A percentile compares a stretch with the other conserved stretches of the same genome.
Evolutionary conservation across 2,797 vertebrate genomes (phyloP).

Genomic region (Eleutherodactylus coqui): DNA sequence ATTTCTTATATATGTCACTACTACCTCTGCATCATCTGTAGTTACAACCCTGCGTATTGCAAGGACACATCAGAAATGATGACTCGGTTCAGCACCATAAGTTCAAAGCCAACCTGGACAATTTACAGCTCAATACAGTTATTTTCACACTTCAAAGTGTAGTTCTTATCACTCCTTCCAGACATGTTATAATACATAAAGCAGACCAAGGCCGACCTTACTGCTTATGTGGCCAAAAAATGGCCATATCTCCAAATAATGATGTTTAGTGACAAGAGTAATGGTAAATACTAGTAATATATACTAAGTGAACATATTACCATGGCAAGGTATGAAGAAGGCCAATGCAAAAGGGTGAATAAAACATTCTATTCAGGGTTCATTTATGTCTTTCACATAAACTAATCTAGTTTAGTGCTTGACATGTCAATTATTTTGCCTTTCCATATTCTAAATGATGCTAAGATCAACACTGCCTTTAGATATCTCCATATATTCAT

Average conservation of each 20-base stretch:
- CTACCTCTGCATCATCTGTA: no score
- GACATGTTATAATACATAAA: background rate
- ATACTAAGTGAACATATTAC: background rate
- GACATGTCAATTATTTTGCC: constrained; percentile 26
- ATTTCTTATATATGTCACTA: no score
- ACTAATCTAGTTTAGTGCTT: background rate
- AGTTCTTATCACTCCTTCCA: background rate
- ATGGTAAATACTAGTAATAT: background rate
- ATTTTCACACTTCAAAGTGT: background rate
- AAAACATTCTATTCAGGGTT: background rate
- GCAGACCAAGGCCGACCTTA: background rate
- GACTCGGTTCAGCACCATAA: no score
- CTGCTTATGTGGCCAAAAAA: background rate
- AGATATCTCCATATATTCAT: constrained; percentile 1
- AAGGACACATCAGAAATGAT: no score
- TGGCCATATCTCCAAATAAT: background rate
- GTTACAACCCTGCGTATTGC: no score
- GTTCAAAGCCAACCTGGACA: background rate
- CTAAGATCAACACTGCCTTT: background rate
- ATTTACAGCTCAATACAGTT: background rate
- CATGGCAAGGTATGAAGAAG: background rate
- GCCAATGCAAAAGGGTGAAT: background rate
- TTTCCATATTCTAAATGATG: background rate
- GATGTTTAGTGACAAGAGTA: background rate
- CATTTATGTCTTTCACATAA: background rate